Evolutionary conservation across 2,797 vertebrate genomes (phyloP).

Genomic region (Pipistrellus pipistrellus): DNA sequence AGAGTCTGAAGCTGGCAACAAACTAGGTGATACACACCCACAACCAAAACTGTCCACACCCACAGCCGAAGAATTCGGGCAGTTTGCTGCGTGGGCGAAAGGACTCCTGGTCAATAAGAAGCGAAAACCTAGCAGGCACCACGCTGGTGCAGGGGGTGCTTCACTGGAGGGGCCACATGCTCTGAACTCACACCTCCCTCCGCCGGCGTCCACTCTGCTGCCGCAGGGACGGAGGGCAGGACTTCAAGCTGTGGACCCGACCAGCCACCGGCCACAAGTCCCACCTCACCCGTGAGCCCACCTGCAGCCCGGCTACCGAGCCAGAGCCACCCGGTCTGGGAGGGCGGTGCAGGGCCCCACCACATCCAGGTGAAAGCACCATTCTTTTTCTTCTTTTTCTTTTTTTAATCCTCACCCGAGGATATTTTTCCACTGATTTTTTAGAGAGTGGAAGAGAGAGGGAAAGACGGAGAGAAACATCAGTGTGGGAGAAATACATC

Average conservation of each 20-base stretch:
- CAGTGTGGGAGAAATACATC: too few species aligned
- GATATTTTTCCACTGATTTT: too few species aligned
- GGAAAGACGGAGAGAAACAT: too few species aligned
- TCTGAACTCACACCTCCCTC: background rate
- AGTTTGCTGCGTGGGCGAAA: rapidly evolving
- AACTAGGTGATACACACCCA: rapidly evolving
- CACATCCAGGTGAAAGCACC: background rate
- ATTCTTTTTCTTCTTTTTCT: too few species aligned
- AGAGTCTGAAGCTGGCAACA: background rate
- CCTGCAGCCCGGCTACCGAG: background rate
- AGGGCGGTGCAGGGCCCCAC: background rate
- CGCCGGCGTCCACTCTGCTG: background rate
- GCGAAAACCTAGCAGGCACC: too few species aligned
- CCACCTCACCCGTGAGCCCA: background rate
- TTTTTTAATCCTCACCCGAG: too few species aligned
- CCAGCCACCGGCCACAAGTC: background rate
- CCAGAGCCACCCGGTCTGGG: background rate
- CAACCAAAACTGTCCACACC: too few species aligned
- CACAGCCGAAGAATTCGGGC: background rate
- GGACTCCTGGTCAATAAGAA: background rate
- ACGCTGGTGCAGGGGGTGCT: rapidly evolving
- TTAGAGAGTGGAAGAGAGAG: too few species aligned
- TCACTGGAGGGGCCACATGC: rapidly evolving
- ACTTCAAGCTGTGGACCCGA: background rate
- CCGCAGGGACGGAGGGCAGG: background rate